Evolutionary conservation across 2,888 invertebrate genomes (phyloP).

Genomic region (Sipunculus nudus): DNA sequence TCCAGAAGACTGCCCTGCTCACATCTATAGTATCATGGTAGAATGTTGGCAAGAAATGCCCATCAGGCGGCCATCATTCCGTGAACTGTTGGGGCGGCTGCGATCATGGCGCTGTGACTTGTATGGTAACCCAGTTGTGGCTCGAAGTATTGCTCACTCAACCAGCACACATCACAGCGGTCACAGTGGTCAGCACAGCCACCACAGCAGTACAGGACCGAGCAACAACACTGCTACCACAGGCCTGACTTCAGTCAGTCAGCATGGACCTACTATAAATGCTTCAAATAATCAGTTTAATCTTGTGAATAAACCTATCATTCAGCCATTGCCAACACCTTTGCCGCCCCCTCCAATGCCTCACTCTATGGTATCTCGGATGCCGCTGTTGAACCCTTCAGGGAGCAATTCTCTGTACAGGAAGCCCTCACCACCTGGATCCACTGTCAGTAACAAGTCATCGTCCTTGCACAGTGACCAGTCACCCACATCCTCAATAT

Average conservation of each 20-base stretch:
- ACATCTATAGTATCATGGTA: no score
- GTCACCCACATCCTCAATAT: conserved; percentile 26
- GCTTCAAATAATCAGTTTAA: no score
- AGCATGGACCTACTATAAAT: no score
- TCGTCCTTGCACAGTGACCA: conserved; percentile 47
- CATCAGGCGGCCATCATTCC: no score
- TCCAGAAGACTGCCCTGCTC: no score
- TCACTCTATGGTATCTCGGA: not conserved
- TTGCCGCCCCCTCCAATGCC: conserved; percentile 35
- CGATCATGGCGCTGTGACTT: no score
- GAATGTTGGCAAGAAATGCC: no score
- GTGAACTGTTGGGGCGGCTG: no score
- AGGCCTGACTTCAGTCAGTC: no score
- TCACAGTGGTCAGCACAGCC: conserved; percentile 22
- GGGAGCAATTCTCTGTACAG: conserved; percentile 42
- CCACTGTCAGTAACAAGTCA: conserved; percentile 57
- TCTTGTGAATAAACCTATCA: no score
- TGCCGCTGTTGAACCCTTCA: not conserved
- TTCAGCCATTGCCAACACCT: conserved; percentile 34
- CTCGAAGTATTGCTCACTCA: no score
- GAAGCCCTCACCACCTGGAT: conserved; percentile 58
- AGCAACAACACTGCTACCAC: conserved; percentile 29
- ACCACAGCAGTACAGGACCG: conserved; percentile 28
- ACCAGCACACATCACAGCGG: conserved; percentile 21
- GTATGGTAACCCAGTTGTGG: no score